These are phyloP conservation scores for Bucco capensis DNA, from an alignment of 2,113 vertebrate genomes.

Conservation along the genomic window DNA sequence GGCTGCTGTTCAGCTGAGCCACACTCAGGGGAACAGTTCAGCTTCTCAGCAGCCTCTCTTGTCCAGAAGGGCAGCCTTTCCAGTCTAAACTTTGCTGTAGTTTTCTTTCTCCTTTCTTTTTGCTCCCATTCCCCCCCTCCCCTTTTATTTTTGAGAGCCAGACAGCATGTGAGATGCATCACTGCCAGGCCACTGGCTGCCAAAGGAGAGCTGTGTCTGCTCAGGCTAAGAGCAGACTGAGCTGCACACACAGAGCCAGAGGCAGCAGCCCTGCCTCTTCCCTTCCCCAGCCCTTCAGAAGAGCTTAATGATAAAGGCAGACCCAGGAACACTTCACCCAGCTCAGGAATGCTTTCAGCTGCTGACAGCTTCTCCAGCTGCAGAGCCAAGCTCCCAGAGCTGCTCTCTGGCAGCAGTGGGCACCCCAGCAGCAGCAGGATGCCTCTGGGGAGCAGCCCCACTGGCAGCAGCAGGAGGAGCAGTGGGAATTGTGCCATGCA, in stretches of 20 bases:
- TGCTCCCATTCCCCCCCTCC: not conserved
- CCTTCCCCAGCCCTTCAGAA: constrained; percentile 44
- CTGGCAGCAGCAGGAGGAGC: not conserved
- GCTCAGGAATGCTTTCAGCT: constrained; percentile 54
- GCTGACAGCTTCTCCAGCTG: constrained; percentile 13
- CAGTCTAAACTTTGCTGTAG: constrained; percentile 22
- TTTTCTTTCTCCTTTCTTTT: not conserved
- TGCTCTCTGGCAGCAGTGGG: fast-evolving
- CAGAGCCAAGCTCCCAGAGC: not conserved
- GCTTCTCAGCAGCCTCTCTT: not conserved
- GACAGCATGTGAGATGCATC: constrained; percentile 35
- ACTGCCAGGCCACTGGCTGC: constrained; percentile 50
- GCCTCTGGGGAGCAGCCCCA: not conserved
- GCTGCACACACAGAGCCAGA: constrained; percentile 8
- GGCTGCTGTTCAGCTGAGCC: constrained; percentile 14
- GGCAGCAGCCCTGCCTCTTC: not conserved
- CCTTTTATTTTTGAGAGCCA: not conserved
- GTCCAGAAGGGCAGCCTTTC: constrained; percentile 31
- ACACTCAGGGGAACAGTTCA: constrained; percentile 16
- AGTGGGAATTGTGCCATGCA: constrained; percentile 5
- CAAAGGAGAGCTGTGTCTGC: constrained; percentile 56
- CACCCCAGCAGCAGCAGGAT: not conserved
- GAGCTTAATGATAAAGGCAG: constrained; percentile 71
- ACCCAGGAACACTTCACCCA: constrained; percentile 41
- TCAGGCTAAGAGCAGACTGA: constrained; percentile 46